phyloP scores from a whole-genome alignment of 2,888 invertebrate species.

The Macropis europaea region DNA sequence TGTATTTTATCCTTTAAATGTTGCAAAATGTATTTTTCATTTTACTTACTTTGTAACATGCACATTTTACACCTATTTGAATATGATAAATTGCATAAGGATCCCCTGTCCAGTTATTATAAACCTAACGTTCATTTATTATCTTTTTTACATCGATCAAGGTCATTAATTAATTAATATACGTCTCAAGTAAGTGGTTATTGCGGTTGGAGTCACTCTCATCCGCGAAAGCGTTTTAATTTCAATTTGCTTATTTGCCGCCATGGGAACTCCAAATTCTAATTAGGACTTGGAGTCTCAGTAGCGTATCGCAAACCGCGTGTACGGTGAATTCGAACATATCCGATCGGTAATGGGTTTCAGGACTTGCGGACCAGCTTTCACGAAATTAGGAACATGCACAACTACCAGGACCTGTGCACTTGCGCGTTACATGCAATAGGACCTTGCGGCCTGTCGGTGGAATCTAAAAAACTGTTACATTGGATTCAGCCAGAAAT shows the following conservation, averaged over 20 bases:
- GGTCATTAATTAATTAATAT: background rate
- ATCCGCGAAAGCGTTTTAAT: background rate
- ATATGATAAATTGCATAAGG: too few species aligned
- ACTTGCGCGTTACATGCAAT: background rate
- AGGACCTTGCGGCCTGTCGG: background rate
- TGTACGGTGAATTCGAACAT: constrained; percentile 30
- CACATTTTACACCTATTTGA: too few species aligned
- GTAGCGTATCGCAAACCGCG: constrained; percentile 12
- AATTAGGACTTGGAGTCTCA: constrained; percentile 22
- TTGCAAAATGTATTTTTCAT: too few species aligned
- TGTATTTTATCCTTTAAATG: too few species aligned
- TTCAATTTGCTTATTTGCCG: background rate
- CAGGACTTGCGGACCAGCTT: constrained; percentile 34
- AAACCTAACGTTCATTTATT: too few species aligned
- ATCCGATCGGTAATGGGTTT: constrained; percentile 41
- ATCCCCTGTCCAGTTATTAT: too few species aligned
- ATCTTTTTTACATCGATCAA: too few species aligned
- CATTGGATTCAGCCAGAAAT: background rate
- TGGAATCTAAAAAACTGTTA: background rate
- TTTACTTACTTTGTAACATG: too few species aligned
- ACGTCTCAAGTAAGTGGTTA: background rate
- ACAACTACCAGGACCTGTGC: constrained; percentile 15
- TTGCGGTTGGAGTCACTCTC: background rate
- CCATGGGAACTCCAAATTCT: constrained; percentile 19
- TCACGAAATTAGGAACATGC: constrained; percentile 37